A percentile compares a stretch with the other conserved stretches of the same genome.
Conservation (phyloP, 2,797 vertebrate species). For the Cuculus canorus region DNA sequence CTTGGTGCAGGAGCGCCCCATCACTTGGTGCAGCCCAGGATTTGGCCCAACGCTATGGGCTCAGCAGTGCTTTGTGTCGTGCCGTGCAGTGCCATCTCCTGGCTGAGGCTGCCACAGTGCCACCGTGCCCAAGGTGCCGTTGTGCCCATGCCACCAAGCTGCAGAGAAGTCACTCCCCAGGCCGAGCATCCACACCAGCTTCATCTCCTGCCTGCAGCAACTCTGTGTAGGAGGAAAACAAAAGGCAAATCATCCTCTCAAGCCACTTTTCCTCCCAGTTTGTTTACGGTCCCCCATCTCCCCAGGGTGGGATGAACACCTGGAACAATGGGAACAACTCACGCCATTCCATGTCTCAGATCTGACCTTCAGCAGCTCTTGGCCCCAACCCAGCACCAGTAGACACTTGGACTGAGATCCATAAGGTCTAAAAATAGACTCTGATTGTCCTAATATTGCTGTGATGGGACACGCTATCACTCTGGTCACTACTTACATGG, state of each 20-base stretch:
- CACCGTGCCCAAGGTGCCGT: accelerated
- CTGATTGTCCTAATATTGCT: not conserved
- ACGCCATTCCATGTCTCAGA: not conserved
- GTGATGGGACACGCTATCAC: not conserved
- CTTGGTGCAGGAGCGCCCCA: not conserved
- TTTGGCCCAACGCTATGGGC: not conserved
- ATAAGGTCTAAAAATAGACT: not conserved
- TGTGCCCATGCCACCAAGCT: accelerated
- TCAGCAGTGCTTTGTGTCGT: accelerated
- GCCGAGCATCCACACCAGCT: accelerated
- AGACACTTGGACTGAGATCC: not conserved
- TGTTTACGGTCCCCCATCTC: not conserved
- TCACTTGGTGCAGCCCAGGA: not conserved
- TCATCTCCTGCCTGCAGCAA: not conserved
- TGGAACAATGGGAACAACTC: not conserved
- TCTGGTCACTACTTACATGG: accelerated
- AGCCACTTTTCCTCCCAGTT: accelerated
- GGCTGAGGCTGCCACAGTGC: not conserved
- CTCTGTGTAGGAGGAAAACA: not conserved
- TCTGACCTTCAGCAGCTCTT: not conserved
- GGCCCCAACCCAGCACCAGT: not conserved
- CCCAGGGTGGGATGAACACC: accelerated
- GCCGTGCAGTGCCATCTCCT: not conserved
- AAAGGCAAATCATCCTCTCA: not conserved
- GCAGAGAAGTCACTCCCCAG: not conserved